Base-by-base conservation (phyloP, 2,888 invertebrate genomes). In the Synanthedon tipuliformis region DNA sequence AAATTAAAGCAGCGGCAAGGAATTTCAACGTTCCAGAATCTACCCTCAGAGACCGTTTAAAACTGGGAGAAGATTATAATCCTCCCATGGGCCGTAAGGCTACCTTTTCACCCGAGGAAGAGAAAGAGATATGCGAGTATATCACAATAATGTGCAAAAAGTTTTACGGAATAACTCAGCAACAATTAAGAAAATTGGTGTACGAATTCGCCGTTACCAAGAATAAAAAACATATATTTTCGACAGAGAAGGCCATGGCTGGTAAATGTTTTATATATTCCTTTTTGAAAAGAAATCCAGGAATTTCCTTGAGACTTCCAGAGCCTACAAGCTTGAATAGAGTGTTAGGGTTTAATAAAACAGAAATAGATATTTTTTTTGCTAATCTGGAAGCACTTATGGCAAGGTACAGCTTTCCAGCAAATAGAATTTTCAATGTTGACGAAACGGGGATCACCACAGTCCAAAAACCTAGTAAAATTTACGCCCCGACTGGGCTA, bases 341-440 rank as follows among this genome's bases (percentile, higher is more conserved):
- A 52, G 45, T 48, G 45, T 52, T 51, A 16, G 51, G 40, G 13
- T 41, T 52, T 45, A 52, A 52, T 41, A 52, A 52, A 48, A 10
- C 41, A 12, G 45, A 52, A 41, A 16, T 52, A 41, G 10, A 12
- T 13, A 48, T 48, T 45, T 52, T 52, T 13, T 52, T 52, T 45
- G n/a, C 5, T 52, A 52, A 52, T 41, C 18, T 52, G n/a, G 52
- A 52, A 45, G 45, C 41, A 52, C 41, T 52, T 11, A 3, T 52
- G 45, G 34, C 16, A 18, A 52, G 16, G 16, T n/a, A 52, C 23
- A n/a, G 27, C 27, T 52, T 52, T 18, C 16, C 52, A 52, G 52
- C 52, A 52, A 52, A 52, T 52, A 3, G 52, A 41, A 51, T 51
- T 34, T 57, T 55, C 51, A 57, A 57, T 52, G 55, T 57, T 40